Evolutionary conservation across 2,113 vertebrate genomes (phyloP).

Genomic region (Aramus guarauna): DNA sequence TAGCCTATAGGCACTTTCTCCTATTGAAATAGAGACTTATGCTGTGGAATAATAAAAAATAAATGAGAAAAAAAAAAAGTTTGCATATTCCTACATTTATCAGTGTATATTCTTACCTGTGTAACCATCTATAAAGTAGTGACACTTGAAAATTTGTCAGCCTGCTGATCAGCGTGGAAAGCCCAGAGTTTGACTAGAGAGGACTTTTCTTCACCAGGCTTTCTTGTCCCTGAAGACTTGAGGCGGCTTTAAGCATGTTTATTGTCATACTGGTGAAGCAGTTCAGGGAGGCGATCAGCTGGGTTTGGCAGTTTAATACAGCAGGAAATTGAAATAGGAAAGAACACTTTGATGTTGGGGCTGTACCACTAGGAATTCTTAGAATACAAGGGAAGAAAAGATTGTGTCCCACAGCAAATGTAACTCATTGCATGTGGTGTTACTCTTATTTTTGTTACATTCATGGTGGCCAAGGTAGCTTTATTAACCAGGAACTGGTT

Average conservation of each 20-base stretch:
- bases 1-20: background rate
- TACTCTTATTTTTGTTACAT: background rate
- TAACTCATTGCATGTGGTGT: background rate
- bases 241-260: background rate
- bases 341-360: slow-evolving; percentile 38
- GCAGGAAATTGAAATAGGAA: slow-evolving; percentile 42
- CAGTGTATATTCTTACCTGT: background rate
- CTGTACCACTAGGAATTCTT: background rate
- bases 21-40: background rate
- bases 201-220: background rate
- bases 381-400: background rate
- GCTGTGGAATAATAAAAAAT: background rate
- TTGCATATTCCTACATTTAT: background rate
- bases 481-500: background rate
- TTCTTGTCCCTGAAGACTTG: background rate
- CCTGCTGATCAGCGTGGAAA: background rate
- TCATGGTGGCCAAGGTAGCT: background rate
- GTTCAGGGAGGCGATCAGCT: background rate
- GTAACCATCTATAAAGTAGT: background rate
- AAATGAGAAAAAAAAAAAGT: background rate
- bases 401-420: background rate
- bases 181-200: background rate
- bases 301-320: background rate
- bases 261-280: background rate
- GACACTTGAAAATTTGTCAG: background rate